Evolutionary conservation across 2,888 invertebrate genomes (phyloP).

Genomic region (Oegoconia quadripuncta): DNA sequence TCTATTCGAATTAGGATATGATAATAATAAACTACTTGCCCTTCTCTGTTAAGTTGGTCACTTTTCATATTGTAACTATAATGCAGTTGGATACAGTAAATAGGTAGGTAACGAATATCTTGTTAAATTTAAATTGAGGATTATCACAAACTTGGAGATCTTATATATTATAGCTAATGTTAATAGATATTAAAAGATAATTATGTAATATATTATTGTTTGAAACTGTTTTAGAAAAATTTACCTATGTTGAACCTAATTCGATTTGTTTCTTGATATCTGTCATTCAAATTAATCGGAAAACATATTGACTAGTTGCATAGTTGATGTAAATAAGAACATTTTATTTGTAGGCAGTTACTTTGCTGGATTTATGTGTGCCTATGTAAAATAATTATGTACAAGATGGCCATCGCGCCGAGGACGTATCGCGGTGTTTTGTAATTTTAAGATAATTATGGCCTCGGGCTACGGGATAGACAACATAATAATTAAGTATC

Average conservation of each 20-base stretch:
- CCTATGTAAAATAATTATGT: conserved; percentile 51
- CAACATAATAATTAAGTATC: too few species aligned
- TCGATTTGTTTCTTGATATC: conserved; percentile 61
- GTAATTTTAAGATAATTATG: neutral
- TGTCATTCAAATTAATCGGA: conserved; percentile 60
- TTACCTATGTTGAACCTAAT: conserved; percentile 74
- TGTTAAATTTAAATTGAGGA: conserved; percentile 72
- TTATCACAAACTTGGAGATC: conserved; percentile 73
- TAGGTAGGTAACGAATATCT: conserved; percentile 76
- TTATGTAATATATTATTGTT: conserved; percentile 70
- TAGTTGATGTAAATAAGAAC: conserved; percentile 68
- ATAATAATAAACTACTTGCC: conserved; percentile 56
- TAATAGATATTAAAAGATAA: conserved; percentile 73
- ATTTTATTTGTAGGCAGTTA: conserved; percentile 59
- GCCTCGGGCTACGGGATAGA: neutral
- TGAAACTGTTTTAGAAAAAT: conserved; percentile 77
- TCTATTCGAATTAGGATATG: conserved; percentile 67
- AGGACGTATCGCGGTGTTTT: conserved; percentile 31
- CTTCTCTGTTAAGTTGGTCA: conserved; percentile 59
- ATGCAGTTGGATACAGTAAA: conserved; percentile 54
- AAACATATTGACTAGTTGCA: conserved; percentile 64
- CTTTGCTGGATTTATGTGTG: conserved; percentile 67
- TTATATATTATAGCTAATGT: conserved; percentile 77
- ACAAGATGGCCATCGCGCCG: conserved; percentile 42
- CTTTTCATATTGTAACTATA: conserved; percentile 52